Base-by-base conservation (phyloP, 1,140 invertebrate species). In the Neodiprion pinetum region DNA sequence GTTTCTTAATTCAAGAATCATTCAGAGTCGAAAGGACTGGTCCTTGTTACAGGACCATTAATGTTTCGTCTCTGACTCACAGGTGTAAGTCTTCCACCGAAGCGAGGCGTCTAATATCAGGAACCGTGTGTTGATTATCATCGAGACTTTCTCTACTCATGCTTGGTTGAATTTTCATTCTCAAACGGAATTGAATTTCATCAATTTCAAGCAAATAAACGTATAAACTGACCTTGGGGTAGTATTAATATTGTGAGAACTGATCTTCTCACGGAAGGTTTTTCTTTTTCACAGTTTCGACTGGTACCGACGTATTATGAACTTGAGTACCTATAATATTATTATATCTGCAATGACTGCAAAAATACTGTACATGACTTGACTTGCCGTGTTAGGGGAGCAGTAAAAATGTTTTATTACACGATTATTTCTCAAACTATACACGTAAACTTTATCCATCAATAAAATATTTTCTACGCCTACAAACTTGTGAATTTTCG, bases 11-110 rank as follows among this genome's bases (percentile, higher is more conserved):
- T 5, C 91, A 72, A 87, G 91, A 79, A 87, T 94, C 47, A 85
- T 90, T 76, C 82, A 86, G 72, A 82, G 81, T 68, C 17, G 67
- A 40, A 72, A 72, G 47, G 71, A 76, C 14, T 91, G 84, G 89
- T 9, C 91, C 93, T 1, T 90, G 88, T 79, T 90, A 90, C 72
- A 88, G 94, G 67, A 92, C 95, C 65, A 85, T 95, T 12, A 94
- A 92, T 78, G 91, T 95, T 5, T 92, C 93, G 1, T 94, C 93
- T 1, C 78, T 90, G 23, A 88, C 91, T n/a, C 92, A 94, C 85
- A 85, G 85, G 71, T 76, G 91, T 90, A 84, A 86, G 82, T 80
- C 28, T 78, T 69, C 3, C 53, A 4, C 66, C 48, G 1, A 4
- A 9, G 7, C 23, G 53, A 28, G 11, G 5, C 74, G 28, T 40